Base-by-base conservation (phyloP, 2,888 invertebrate species). In the Campopleginae sp. region DNA sequence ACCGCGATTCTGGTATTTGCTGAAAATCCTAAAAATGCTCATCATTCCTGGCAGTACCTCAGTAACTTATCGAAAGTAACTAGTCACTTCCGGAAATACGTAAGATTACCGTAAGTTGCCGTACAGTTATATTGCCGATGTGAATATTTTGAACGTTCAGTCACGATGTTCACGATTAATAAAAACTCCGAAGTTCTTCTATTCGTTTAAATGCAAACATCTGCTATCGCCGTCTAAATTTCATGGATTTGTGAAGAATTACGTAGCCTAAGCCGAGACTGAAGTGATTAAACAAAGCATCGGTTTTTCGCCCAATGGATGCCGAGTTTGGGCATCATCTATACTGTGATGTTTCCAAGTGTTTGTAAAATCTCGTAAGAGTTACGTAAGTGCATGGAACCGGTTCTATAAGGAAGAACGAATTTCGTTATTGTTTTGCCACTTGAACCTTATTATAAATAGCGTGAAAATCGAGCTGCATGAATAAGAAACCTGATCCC, bases 401-500 rank as follows among this genome's bases (percentile, higher is more conserved):
- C 38, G 38, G 38, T 38, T 10, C 0, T 38, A 8, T 10, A 38
- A 38, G 38, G 7, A 0, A 1, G 38, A 38, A 38, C 8, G 10
- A 38, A 38, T 0, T 38, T 38, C 38, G 38, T 10, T 38, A 38
- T 38, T 8, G 38, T 38, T 38, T 38, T 10, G 38, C 38, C 38
- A 7, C 38, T 38, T 0, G 1, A 38, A 8, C 27, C 27, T 58
- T 58, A 27, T 58, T 27, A 27, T 14, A 58, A 58, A 58, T 27
- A 58, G 14, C 58, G 58, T 58, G 8, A 58, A 6, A 58, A 27
- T 27, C 14, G 7, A 70, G n/a, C 38, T 88, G 86, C 58, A 95
- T 95, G 95, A 92, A n/a, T n/a, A n/a, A 93, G 86, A 91, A 90
- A 42, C 94, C 94, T 90, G 97, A 98, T 95, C 97, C 97, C 19